Base-by-base conservation (phyloP, 2,797 vertebrate species). In the Silurus lanzhouensis region DNA sequence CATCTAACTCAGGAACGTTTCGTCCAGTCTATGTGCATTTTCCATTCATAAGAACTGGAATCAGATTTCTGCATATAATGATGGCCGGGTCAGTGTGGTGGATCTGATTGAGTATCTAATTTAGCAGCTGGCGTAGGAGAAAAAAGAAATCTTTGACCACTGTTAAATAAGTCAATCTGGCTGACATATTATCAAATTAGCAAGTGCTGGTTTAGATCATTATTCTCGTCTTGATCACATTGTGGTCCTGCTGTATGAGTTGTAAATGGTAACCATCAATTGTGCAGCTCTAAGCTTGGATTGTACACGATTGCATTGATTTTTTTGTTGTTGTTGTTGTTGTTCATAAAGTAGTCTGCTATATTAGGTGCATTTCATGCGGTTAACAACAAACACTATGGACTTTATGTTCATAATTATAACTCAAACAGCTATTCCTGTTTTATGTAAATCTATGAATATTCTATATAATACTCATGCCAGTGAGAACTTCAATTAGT, bases 151-250 rank as follows among this genome's bases (percentile, higher is more conserved):
- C 4, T 4, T 75, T 76, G 48, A 74, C 46, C 46, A 27, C 25
- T 20, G 55, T 77, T 77, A 52, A 52, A 52, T 77, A 77, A 46
- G 61, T 82, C 64, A 74, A 55, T n/a, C 70, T 82, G 66, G 27
- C 22, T 70, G 64, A 75, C 38, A 86, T 79, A 74, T 66, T 66
- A 38, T 55, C 76, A 78, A 78, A 78, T 78, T 78, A 61, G 74
- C 74, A 58, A 58, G 55, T 60, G 20, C 76, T 63, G 31, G 74
- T 38, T 15, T 19, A 31, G 76, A 78, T 78, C 58, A 63, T 78
- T 63, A 61, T 19, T 46, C 55, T 78, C 75, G 22, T 78, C 75
- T 78, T 27, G 57, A 57, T 76, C 27, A 58, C 55, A 52, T 77
- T 58, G 25, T 27, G 55, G 55, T 58, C 70, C 71, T 72, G 52